Base-by-base conservation (phyloP, 2,888 invertebrate species). In the Erannis defoliaria region DNA sequence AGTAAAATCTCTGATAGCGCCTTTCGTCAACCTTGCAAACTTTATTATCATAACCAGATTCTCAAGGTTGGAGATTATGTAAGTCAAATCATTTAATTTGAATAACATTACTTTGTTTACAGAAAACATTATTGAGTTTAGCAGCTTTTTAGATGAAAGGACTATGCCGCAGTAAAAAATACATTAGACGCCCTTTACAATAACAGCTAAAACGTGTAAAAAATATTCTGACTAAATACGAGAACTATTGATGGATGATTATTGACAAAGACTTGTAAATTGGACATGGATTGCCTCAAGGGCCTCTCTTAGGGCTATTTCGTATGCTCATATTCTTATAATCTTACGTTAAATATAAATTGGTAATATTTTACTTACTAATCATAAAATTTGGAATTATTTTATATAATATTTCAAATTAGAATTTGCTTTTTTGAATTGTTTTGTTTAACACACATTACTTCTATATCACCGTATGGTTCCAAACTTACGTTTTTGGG, bases 31-130 rank as follows among this genome's bases (percentile, higher is more conserved):
- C 58, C 61, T 65, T 62, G 43, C 51, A 35, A 40, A 40, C 55
- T 31, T 50, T 33, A 62, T 62, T 62, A 57, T 31, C 61, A 61
- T 65, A 65, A 65, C 65, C 51, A 58, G 62, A 48, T 51, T 48
- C 19, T 43, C 60, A 67, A 67, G 70, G 70, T 63, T 60, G 57
- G 10, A 38, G 23, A 33, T 65, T 67, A 67, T 51, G 62, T 62
- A 60, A 69, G 42, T 46, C 48, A 56, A 66, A 62, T 65, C n/a
- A 55, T 55, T 29, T 61, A 60, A 64, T 67, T 66, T 54, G 55
- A 64, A 66, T 64, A 66, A 54, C 64, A 58, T 69, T 57, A 64
- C 49, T 19, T 33, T 68, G 59, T 70, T 68, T 63, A 68, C 63
- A 33, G 55, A 53, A 63, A 62, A 42, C 42, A 59, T 67, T 58